Evolutionary conservation across 1,140 invertebrate genomes (phyloP).

Genomic region (Kradibia gibbosae): DNA sequence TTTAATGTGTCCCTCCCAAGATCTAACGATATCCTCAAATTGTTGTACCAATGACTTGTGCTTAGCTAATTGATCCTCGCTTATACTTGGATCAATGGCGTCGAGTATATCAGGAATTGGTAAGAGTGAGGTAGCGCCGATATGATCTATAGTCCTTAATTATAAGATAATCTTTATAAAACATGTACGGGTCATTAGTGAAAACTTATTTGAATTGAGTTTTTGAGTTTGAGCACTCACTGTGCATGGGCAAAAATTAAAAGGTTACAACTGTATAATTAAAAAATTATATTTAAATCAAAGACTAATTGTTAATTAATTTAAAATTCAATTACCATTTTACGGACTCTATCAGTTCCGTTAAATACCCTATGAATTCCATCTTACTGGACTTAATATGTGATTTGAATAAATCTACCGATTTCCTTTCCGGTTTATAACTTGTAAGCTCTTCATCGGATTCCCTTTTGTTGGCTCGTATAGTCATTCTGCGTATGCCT

Average conservation of each 20-base stretch:
- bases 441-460: slow-evolving; percentile 52
- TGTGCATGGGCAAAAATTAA: too few relatives aligned
- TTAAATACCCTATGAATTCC: slow-evolving; percentile 61
- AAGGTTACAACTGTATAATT: too few relatives aligned
- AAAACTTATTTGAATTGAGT: too few relatives aligned
- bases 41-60: slow-evolving; percentile 73
- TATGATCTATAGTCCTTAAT: slow-evolving; percentile 78
- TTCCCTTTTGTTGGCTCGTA: slow-evolving; percentile 58
- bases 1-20: slow-evolving; percentile 79
- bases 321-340: slow-evolving; percentile 56
- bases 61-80: slow-evolving; percentile 67
- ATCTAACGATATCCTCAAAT: slow-evolving; percentile 77
- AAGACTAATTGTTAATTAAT: background rate
- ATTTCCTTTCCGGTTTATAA: background rate
- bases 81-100: slow-evolving; percentile 71
- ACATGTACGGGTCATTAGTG: too few relatives aligned
- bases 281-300: too few relatives aligned
- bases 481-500: slow-evolving; percentile 73
- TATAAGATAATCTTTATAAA: background rate
- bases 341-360: slow-evolving; percentile 61
- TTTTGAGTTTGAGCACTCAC: too few relatives aligned
- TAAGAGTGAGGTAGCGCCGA: slow-evolving; percentile 78
- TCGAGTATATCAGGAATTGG: slow-evolving; percentile 75
- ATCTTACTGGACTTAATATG: slow-evolving; percentile 51
- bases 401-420: background rate